A percentile compares a stretch with the other conserved stretches of the same genome.
Evolutionary conservation across 2,113 vertebrate species (phyloP).

Genomic region (Thryonomys swinderianus): DNA sequence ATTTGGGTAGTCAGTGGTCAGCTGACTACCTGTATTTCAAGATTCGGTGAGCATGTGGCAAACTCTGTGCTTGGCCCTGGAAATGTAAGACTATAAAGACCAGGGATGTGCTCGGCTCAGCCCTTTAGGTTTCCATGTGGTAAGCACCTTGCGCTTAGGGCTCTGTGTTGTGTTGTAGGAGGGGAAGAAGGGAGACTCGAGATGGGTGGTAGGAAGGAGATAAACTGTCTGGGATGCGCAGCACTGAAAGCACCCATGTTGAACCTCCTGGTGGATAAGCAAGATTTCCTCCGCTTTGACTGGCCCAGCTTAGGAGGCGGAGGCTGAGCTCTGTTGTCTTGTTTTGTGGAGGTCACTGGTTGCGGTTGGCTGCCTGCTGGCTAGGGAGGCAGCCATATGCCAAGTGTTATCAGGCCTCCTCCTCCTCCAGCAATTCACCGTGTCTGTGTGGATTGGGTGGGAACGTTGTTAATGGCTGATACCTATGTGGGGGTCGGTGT

Average conservation of each 20-base stretch:
- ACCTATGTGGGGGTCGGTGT: conserved; percentile 9
- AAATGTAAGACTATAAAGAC: background rate
- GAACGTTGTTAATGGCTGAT: conserved; percentile 65
- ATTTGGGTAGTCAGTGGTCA: background rate
- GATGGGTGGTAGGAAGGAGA: background rate
- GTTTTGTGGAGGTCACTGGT: conserved; percentile 30
- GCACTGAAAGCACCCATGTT: background rate
- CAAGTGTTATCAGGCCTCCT: background rate
- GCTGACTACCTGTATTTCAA: background rate
- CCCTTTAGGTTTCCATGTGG: background rate
- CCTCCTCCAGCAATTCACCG: background rate
- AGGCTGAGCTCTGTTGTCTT: background rate
- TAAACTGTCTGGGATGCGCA: background rate
- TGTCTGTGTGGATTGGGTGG: conserved; percentile 46
- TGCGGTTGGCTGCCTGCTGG: conserved; percentile 52
- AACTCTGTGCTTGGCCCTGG: background rate
- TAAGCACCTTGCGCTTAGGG: background rate
- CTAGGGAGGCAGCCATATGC: conserved; percentile 44
- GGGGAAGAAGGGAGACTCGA: background rate
- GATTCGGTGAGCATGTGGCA: background rate
- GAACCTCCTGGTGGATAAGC: background rate
- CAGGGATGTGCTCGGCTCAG: too few relatives aligned
- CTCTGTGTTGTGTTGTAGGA: background rate
- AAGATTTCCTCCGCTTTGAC: background rate
- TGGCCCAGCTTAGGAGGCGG: background rate